Conservation (phyloP, 37 sponge, comb jelly and placozoan genomes). For the Cliona cf. orientalis region DNA sequence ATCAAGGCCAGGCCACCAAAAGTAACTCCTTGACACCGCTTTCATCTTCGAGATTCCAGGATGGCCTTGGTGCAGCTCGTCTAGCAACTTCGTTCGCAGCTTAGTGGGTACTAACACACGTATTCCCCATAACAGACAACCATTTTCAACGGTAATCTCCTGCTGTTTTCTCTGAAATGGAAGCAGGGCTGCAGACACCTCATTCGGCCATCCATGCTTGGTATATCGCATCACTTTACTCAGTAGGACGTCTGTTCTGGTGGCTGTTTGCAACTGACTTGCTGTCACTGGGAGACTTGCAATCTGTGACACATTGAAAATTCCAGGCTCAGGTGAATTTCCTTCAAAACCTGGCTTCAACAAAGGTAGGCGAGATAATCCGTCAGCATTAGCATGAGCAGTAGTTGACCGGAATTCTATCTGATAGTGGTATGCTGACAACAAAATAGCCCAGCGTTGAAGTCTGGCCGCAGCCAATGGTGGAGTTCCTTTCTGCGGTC, state of each 20-base stretch:
- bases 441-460: constrained; percentile 57
- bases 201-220: constrained; percentile 42
- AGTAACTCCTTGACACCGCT: constrained; percentile 25
- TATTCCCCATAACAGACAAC: constrained; percentile 54
- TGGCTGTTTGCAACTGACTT: background rate
- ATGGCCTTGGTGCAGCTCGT: constrained; percentile 46
- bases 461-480: constrained; percentile 45
- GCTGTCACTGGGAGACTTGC: constrained; percentile 17
- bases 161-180: background rate
- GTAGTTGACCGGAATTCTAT: constrained; percentile 37
- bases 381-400: constrained; percentile 65
- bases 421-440: constrained; percentile 40
- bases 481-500: constrained; percentile 35
- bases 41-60: constrained; percentile 47
- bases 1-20: constrained; percentile 61
- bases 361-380: constrained; percentile 40
- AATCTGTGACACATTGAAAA: constrained; percentile 2
- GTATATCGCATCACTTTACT: constrained; percentile 40
- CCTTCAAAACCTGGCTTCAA: background rate
- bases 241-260: constrained; percentile 36
- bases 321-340: background rate
- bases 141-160: constrained; percentile 39
- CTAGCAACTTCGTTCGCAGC: background rate
- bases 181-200: background rate
- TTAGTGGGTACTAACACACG: constrained; percentile 41